Evolutionary conservation across 2,797 vertebrate species (phyloP).

Genomic region (Chelon auratus): DNA sequence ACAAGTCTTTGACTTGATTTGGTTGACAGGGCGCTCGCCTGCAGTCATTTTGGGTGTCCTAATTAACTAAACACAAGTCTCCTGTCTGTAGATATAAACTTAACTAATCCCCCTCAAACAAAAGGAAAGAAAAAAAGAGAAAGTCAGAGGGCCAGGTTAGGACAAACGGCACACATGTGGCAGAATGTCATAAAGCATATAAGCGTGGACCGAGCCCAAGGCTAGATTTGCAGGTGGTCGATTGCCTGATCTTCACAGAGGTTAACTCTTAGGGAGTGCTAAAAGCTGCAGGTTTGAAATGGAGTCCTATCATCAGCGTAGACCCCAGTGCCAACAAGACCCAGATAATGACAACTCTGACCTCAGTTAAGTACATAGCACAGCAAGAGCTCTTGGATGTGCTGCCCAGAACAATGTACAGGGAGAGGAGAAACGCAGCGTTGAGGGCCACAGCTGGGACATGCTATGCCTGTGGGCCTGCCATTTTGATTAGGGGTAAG

Average conservation of each 20-base stretch:
- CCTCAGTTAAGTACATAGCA: slow-evolving; percentile 93
- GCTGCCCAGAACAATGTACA: slow-evolving; percentile 90
- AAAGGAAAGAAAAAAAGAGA: slow-evolving; percentile 18
- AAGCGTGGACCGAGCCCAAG: slow-evolving; percentile 83
- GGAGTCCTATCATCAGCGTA: slow-evolving; percentile 90
- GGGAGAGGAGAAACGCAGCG: slow-evolving; percentile 83
- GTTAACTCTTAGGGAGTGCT: slow-evolving; percentile 90
- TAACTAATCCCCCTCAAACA: slow-evolving; percentile 44
- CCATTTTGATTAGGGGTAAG: slow-evolving; percentile 90
- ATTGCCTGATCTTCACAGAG: slow-evolving; percentile 88
- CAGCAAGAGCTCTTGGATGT: slow-evolving; percentile 93
- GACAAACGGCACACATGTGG: slow-evolving; percentile 78
- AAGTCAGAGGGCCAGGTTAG: slow-evolving; percentile 73
- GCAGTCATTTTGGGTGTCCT: slow-evolving; percentile 33
- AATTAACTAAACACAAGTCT: slow-evolving; percentile 49
- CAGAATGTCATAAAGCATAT: slow-evolving; percentile 86
- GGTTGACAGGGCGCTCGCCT: slow-evolving; percentile 15
- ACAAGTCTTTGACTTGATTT: slow-evolving; percentile 13
- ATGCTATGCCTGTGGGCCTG: slow-evolving; percentile 89
- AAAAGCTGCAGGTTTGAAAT: slow-evolving; percentile 87
- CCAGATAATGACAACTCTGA: slow-evolving; percentile 95
- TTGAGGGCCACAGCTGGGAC: slow-evolving; percentile 88
- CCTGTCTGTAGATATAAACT: slow-evolving; percentile 52
- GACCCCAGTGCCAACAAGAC: slow-evolving; percentile 88
- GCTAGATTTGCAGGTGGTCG: slow-evolving; percentile 90